Evolutionary conservation across 2,113 vertebrate species (phyloP).

Genomic region (Lophura nycthemera): DNA sequence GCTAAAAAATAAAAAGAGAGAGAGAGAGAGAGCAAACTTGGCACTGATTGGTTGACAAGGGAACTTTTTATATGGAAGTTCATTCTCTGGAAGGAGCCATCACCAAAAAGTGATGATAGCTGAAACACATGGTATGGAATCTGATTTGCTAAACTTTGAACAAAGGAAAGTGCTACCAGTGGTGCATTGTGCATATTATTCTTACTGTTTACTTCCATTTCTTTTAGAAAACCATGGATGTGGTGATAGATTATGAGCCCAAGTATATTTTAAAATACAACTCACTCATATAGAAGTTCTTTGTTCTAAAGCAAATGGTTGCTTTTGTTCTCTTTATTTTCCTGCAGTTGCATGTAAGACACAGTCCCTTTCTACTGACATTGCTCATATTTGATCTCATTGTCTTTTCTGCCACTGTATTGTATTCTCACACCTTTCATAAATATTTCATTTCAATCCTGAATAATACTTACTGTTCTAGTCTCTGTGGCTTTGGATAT

Average conservation of each 20-base stretch:
- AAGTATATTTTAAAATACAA: background rate
- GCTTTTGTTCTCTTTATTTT: background rate
- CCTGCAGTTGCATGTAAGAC: background rate
- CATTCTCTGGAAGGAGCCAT: background rate
- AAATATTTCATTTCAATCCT: background rate
- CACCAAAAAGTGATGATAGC: background rate
- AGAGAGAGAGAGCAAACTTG: constrained; percentile 20
- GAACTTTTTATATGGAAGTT: background rate
- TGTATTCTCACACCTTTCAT: background rate
- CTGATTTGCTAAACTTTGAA: background rate
- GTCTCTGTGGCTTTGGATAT: background rate
- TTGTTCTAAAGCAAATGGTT: background rate
- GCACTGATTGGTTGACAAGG: background rate
- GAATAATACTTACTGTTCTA: background rate
- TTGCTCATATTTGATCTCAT: background rate
- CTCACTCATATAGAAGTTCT: background rate
- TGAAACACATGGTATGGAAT: background rate
- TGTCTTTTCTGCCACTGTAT: background rate
- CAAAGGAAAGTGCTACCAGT: background rate
- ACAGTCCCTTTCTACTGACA: background rate
- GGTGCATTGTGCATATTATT: fast-evolving
- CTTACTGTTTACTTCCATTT: background rate
- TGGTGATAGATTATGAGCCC: background rate
- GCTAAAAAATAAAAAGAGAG: constrained; percentile 24
- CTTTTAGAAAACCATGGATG: background rate